phyloP scores from a whole-genome alignment of 1,140 invertebrate species.

The Philaenus spumarius region DNA sequence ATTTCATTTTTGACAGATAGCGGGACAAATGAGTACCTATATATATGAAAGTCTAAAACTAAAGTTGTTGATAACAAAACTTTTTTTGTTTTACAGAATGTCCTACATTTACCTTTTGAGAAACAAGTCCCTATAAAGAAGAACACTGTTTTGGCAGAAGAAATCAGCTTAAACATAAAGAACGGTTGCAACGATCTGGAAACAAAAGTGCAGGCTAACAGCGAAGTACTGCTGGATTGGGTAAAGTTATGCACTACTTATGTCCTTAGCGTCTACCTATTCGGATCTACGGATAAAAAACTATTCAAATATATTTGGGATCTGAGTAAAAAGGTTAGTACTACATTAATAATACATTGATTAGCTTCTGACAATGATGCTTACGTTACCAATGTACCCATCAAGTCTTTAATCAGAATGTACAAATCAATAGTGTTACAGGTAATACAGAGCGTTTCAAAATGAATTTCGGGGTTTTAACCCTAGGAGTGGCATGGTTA shows the following conservation, averaged over 20 bases:
- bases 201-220: conserved; percentile 45
- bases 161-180: conserved; percentile 64
- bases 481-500: too few relatives aligned
- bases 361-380: too few relatives aligned
- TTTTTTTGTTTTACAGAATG: conserved; percentile 33
- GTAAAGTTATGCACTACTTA: conserved; percentile 65
- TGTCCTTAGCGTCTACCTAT: conserved; percentile 66
- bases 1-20: too few relatives aligned
- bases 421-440: too few relatives aligned
- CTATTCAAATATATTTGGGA: conserved; percentile 64
- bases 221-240: conserved; percentile 50
- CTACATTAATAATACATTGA: conserved; percentile 21
- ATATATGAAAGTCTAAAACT: too few relatives aligned
- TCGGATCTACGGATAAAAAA: conserved; percentile 71
- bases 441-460: too few relatives aligned
- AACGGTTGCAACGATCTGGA: conserved; percentile 56
- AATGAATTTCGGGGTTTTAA: too few relatives aligned
- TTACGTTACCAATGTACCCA: too few relatives aligned
- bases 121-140: conserved; percentile 47
- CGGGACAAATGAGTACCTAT: too few relatives aligned
- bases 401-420: too few relatives aligned
- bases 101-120: conserved; percentile 27
- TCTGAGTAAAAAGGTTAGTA: conserved; percentile 61
- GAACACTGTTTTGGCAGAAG: conserved; percentile 56
- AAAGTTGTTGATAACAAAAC: conserved; percentile 13